Conservation (phyloP, 2,888 invertebrate genomes). For the Campoplex nolae region DNA sequence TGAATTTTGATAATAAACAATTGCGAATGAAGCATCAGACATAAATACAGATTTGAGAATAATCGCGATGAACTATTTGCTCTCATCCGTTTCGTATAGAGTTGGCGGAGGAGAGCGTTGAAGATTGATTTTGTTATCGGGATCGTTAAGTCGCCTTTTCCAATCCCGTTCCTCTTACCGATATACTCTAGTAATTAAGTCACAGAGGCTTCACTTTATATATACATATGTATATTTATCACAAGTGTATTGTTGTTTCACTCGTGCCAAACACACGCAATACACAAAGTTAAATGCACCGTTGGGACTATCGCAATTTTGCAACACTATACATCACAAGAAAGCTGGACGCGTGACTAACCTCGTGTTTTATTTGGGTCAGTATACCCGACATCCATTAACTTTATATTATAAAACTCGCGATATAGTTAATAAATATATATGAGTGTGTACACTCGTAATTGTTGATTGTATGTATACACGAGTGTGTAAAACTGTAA, state of each 20-base stretch:
- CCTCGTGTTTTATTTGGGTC: constrained; percentile 48
- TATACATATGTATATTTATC: constrained; percentile 6
- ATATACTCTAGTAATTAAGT: constrained; percentile 65
- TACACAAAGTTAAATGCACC: background rate
- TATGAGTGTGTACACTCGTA: background rate
- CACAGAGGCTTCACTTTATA: constrained; percentile 55
- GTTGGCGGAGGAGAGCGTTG: constrained; percentile 27
- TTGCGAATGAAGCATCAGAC: background rate
- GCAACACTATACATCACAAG: constrained; percentile 22
- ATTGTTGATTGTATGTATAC: background rate
- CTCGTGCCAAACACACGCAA: constrained; percentile 22
- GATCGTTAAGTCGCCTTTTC: constrained; percentile 63
- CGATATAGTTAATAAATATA: constrained; percentile 3
- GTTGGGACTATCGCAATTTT: constrained; percentile 13
- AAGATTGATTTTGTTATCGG: constrained; percentile 70
- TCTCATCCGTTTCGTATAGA: constrained; percentile 25
- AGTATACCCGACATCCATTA: constrained; percentile 45
- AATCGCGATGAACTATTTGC: constrained; percentile 11
- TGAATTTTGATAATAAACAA: background rate
- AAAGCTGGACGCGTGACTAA: constrained; percentile 54
- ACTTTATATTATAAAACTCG: constrained; percentile 50
- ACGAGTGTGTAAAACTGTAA: background rate
- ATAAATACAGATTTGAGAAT: constrained; percentile 10
- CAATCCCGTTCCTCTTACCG: constrained; percentile 54
- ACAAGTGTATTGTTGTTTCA: constrained; percentile 33